These are phyloP conservation scores for Allacma fusca DNA, from an alignment of 2,888 invertebrate genomes.

Conservation along the genomic window DNA sequence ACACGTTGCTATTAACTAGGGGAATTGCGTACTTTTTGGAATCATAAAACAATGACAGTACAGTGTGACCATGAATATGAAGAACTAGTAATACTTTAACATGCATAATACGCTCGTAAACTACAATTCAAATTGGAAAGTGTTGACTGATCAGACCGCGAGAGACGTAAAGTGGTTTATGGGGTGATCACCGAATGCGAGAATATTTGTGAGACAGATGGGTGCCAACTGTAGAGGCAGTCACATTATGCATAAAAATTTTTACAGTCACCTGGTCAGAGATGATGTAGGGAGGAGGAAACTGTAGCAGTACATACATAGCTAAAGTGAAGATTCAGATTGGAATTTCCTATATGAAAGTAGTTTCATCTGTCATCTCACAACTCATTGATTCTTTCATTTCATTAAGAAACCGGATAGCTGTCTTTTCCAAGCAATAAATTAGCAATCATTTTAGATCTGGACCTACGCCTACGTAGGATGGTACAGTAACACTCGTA, in stretches of 20 bases:
- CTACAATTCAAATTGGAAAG: background rate
- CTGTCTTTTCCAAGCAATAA: slow-evolving; percentile 24
- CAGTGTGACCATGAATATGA: background rate
- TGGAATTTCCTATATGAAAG: slow-evolving; percentile 7
- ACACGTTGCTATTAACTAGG: background rate
- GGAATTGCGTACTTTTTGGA: background rate
- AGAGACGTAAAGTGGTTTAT: background rate
- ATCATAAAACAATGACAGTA: background rate
- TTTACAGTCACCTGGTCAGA: background rate
- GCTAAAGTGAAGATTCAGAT: background rate
- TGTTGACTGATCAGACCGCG: slow-evolving; percentile 12
- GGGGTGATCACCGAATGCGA: background rate
- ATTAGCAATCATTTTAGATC: slow-evolving; percentile 26
- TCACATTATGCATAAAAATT: background rate
- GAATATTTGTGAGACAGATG: slow-evolving; percentile 6
- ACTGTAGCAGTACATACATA: background rate
- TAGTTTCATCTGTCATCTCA: slow-evolving; percentile 31
- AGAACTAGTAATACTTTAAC: background rate
- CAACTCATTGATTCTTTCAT: slow-evolving; percentile 22
- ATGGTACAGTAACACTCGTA: background rate
- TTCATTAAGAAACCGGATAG: slow-evolving; percentile 32
- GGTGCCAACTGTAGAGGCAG: slow-evolving; percentile 1
- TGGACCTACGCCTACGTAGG: slow-evolving; percentile 33
- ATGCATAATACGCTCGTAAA: background rate
- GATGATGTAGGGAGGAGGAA: background rate